Conservation (phyloP, 2,113 vertebrate species). For the Pelodiscus sinensis region DNA sequence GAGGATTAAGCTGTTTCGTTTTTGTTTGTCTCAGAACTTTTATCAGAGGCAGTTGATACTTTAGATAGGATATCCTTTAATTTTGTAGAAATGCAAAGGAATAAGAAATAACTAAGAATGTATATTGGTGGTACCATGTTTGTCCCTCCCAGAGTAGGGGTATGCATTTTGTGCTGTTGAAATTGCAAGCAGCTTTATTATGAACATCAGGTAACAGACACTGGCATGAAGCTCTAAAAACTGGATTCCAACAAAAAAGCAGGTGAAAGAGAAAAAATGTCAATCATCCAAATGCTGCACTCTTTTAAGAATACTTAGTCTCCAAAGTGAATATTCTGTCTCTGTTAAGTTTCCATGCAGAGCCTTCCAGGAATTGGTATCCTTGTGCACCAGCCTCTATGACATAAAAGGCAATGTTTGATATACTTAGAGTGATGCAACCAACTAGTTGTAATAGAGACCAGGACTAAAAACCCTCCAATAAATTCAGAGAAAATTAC, state of each 20-base stretch:
- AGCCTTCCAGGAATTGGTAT: constrained; percentile 58
- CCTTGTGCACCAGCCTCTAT: constrained; percentile 13
- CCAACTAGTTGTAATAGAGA: constrained; percentile 39
- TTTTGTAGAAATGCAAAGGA: fast-evolving
- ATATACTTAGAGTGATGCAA: constrained; percentile 30
- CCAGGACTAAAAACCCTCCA: constrained; percentile 46
- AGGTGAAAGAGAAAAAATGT: background rate
- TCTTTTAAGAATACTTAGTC: background rate
- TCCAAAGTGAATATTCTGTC: constrained; percentile 26
- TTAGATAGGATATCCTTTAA: background rate
- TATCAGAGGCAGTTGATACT: background rate
- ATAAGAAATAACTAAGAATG: background rate
- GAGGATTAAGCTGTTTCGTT: background rate
- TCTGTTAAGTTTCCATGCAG: constrained; percentile 11
- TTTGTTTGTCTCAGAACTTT: background rate
- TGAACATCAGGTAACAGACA: background rate
- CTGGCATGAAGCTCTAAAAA: background rate
- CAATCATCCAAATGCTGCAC: background rate
- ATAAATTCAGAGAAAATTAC: background rate
- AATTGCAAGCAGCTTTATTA: background rate
- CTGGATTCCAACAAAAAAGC: background rate
- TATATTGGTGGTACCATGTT: background rate
- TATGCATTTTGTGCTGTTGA: fast-evolving
- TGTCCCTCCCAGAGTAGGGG: fast-evolving
- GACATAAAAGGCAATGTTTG: constrained; percentile 51